Percentiles rank a stretch among this genome's conserved stretches.
phyloP scores from a whole-genome alignment of 64 coral and sea anemone species.

The Montipora cactus region DNA sequence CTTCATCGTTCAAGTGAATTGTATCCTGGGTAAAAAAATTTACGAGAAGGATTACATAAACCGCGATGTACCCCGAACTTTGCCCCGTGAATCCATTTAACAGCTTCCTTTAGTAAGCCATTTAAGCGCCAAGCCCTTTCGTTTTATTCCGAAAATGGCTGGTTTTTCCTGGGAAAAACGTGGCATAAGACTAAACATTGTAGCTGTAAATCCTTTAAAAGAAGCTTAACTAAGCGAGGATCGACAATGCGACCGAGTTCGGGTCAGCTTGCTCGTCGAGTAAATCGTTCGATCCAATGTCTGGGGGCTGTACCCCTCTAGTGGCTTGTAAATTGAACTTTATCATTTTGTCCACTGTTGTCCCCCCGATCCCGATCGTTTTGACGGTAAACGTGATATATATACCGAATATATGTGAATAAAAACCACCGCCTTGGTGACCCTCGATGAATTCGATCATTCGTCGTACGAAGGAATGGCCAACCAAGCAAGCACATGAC shows the following conservation, averaged over 20 bases:
- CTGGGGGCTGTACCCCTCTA: not conserved
- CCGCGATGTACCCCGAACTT: not conserved
- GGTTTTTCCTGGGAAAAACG: not conserved
- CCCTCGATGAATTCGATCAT: not conserved
- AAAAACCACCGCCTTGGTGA: not conserved
- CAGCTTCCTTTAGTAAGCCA: not conserved
- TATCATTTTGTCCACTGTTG: not conserved
- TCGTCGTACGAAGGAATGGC: no score
- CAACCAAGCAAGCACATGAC: no score
- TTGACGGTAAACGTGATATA: not conserved
- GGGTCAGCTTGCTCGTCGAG: not conserved
- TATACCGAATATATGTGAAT: not conserved
- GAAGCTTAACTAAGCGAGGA: not conserved
- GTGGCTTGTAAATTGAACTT: no score
- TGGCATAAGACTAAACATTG: not conserved
- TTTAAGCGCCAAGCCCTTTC: not conserved
- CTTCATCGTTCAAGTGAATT: not conserved
- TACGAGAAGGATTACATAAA: not conserved
- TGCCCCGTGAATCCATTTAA: not conserved
- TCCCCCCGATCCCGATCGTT: not conserved
- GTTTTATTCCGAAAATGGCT: not conserved
- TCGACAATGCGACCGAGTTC: not conserved
- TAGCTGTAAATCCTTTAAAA: not conserved
- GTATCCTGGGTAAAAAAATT: not conserved
- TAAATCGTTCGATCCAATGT: not conserved